These are phyloP conservation scores for Diglossa brunneiventris DNA, from an alignment of 2,113 vertebrate genomes.

Conservation along the genomic window DNA sequence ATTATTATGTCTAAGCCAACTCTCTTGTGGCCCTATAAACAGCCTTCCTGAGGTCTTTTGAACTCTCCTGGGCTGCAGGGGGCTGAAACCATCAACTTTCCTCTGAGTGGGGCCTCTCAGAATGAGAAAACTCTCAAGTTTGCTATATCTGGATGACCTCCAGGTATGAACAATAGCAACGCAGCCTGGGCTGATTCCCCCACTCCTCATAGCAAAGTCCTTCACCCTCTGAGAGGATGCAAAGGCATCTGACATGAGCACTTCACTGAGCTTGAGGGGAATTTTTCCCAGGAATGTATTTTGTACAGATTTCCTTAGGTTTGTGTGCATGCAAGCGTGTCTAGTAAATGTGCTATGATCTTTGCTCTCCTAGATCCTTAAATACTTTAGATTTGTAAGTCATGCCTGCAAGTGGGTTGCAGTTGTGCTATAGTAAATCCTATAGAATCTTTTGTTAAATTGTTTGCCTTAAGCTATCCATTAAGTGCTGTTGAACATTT, in stretches of 20 bases:
- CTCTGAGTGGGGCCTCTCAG: neutral
- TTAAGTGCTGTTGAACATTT: neutral
- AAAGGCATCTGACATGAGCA: neutral
- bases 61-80: neutral
- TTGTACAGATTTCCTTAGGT: neutral
- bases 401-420: neutral
- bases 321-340: neutral
- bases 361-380: neutral
- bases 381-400: neutral
- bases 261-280: neutral
- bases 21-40: neutral
- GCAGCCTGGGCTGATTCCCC: neutral
- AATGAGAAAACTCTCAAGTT: neutral
- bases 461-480: neutral
- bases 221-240: neutral
- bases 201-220: rapidly evolving
- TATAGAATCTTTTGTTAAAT: neutral
- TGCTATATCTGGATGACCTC: rapidly evolving
- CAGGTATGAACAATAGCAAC: rapidly evolving
- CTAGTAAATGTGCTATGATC: neutral
- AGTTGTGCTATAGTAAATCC: neutral
- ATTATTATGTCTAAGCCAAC: neutral
- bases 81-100: neutral
- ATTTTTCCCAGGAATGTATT: neutral
- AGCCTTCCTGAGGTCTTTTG: neutral